Base-by-base conservation (phyloP, 2,113 vertebrate species). In the Anarrhichthys ocellatus region DNA sequence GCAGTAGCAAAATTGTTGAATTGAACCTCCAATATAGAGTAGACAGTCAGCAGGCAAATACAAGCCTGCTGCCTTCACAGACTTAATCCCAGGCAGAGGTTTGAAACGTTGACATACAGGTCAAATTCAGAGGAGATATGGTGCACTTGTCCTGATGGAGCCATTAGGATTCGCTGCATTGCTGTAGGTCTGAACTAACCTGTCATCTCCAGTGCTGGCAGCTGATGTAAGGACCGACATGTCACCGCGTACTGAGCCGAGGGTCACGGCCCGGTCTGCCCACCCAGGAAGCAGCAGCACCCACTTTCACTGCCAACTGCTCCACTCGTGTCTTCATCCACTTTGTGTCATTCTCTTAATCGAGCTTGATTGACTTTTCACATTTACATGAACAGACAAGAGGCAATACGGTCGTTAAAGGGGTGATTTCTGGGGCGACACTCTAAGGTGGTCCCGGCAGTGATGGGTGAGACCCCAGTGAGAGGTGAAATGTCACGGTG, bases 101-200 rank as follows among this genome's bases (percentile, higher is more conserved):
- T 78, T 32, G 73, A 81, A 65, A 78, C 18, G 36, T 15, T 40
- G 77, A 72, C 78, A 80, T 2, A 5, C 32, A 54, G 81, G 73
- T 82, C 81, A 66, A 7, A 84, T 17, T 38, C 38, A 52, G 44
- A 67, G 54, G 59, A 56, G 80, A 81, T 74, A 56, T 44, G 20
- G 76, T 36, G 59, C 76, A 78, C 72, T 81, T 73, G 81, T 84
- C 62, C 71, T 91, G 85, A 92, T 88, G 85, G 89, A 88, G 85
- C 83, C 71, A 87, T 88, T 90, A 76, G 75, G 85, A 91, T 84
- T 91, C 88, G 24, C 72, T 72, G 80, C 52, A 36, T 82, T 81
- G 92, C 81, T 91, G 89, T 87, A 89, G 91, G 88, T 90, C 88
- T 82, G 40, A 82, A 83, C 81, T 68, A 91, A 91, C 86, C 80